Evolutionary conservation across 23 tunicate genomes (phyloP), one percentile per base, ranked within the genome.

Genomic region (Clavelina lepadiformis): DNA sequence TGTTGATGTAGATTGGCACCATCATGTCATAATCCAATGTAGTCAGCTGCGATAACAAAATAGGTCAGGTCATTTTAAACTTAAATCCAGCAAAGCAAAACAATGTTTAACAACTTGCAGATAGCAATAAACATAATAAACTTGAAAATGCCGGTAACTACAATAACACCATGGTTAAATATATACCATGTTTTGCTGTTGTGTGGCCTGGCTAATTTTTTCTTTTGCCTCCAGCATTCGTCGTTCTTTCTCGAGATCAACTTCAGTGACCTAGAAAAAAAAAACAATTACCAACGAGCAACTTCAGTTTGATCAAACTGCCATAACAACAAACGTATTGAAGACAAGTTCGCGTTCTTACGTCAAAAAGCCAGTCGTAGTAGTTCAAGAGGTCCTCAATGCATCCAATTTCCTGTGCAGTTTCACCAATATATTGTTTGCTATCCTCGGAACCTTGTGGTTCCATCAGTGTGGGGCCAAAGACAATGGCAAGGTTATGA

Each of bases 401-500:
- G 74, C 97, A 89, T 0, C 76, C 79, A 41, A 89, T 89, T 58
- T 89, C 88, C 55, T 74, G 79, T 2, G 96, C 67, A 1, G 96
- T 87, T 37, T 87, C 60, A 6, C 96, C 96, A 24, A 87, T 26
- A 33, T 51, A 63, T 58, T 66, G 46, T 11, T 67, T 68, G 5
- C 51, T 61, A 0, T 35, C 63, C 13, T 59, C 82, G 7, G 72
- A 76, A 5, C 56, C 69, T 28, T 87, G 79, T 20, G 83, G 65
- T 38, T 77, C 85, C 62, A 89, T 71, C 11, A 89, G 56, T 29
- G 97, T 89, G 18, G 97, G 97, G 7, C 97, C 97, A 41, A 81
- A 89, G 35, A 89, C 97, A 33, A 89, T 89, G 25, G 97, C 84
- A 8, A 89, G 76, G 65, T 89, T 89, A 66, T 81, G 84, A 30